Base-by-base conservation (phyloP, 2,113 vertebrate genomes). In the Entelurus aequoreus region DNA sequence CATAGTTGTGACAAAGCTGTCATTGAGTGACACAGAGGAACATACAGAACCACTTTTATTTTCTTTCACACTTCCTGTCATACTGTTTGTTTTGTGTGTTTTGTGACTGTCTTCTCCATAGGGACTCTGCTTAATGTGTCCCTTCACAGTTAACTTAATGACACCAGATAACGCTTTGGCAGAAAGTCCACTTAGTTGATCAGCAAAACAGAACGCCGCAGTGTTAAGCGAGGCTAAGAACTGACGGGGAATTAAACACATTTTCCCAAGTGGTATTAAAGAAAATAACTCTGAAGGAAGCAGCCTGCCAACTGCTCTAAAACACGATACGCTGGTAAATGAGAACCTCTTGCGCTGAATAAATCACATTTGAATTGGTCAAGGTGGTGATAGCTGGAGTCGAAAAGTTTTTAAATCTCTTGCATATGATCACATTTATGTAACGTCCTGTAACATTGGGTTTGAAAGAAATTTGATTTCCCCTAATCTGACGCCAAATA, bases 91-190 rank as follows among this genome's bases (percentile, higher is more conserved):
- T 57, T 71, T 72, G 58, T 52, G 58, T 57, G 60, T 66, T 46
- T 71, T 72, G 82, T 79, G 68, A 80, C 71, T 67, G 72, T n/a
- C 72, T 37, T 54, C 62, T 46, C 66, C 19, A 44, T 40, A 54
- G n/a, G 38, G 64, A 70, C 68, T 63, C 21, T 42, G 63, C 60
- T 65, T 60, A 70, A 73, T 42, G 63, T 76, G 74, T 74, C 65
- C 8, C 71, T 80, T 80, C 63, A 50, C 38, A 62, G 65, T 78
- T 69, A 67, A 72, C 64, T 50, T 60, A 48, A 61, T 46, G 64
- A 60, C 62, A 46, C 19, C 42, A 12, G 11, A 40, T 1, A 49
- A 21, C 15, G 12, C 13, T 50, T 38, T 35, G 3, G 15, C 51
- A 21, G 15, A 21, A 71, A 53, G 16, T 55, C 53, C 56, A 59